Evolutionary conservation across 1,140 invertebrate genomes (phyloP).

Genomic region (Drusus annulatus): DNA sequence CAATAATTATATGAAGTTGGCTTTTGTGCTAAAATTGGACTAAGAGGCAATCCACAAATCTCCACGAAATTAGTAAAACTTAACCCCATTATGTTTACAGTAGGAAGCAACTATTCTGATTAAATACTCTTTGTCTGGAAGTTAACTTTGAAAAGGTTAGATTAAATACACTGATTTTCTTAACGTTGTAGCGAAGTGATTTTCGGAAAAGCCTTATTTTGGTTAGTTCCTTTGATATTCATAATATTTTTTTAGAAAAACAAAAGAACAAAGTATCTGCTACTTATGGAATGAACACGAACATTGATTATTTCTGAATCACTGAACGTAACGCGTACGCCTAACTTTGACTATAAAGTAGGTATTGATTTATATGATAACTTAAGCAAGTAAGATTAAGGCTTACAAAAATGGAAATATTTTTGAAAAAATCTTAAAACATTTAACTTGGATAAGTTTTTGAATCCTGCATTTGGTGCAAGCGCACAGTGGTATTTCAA

Average conservation of each 20-base stretch:
- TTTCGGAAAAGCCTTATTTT: no score
- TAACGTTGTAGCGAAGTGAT: no score
- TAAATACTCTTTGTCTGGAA: conserved; percentile 6
- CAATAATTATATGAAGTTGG: no score
- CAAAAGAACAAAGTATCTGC: no score
- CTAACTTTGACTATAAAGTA: conserved; percentile 39
- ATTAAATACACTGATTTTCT: background rate
- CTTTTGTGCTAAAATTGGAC: no score
- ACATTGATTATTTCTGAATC: conserved; percentile 49
- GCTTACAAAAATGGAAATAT: background rate
- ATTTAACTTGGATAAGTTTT: no score
- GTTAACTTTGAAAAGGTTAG: background rate
- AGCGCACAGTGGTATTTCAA: no score
- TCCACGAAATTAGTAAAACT: background rate
- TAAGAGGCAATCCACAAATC: background rate
- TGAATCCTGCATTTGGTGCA: no score
- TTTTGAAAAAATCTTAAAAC: no score
- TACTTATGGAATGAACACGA: background rate
- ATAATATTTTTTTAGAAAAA: no score
- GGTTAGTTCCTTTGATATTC: no score
- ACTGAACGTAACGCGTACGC: conserved; percentile 37
- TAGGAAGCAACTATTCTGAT: conserved; percentile 2
- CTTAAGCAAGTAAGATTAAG: conserved; percentile 1
- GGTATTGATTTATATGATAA: conserved; percentile 45
- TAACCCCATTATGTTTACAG: background rate